A percentile compares a stretch with the other conserved stretches of the same genome.
These are phyloP conservation scores for Anadara kagoshimensis DNA, from an alignment of 1,140 invertebrate genomes.

Conservation along the genomic window DNA sequence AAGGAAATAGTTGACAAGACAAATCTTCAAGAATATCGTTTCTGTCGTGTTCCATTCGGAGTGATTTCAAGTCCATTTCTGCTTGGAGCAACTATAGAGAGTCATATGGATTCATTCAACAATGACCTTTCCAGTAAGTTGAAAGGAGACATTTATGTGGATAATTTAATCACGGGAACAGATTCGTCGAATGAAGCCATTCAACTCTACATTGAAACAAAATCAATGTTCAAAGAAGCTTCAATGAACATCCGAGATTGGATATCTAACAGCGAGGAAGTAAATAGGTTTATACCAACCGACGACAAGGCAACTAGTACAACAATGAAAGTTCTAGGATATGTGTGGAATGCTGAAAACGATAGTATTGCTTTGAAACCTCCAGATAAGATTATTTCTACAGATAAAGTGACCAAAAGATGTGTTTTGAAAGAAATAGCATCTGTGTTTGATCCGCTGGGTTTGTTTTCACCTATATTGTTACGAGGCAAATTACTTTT, in stretches of 20 bases:
- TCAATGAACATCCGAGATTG: too few species aligned
- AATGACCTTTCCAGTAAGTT: too few species aligned
- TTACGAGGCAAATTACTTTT: too few species aligned
- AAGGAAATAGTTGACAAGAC: neutral
- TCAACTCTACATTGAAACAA: too few species aligned
- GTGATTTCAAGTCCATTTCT: slow-evolving; percentile 31
- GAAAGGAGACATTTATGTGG: too few species aligned
- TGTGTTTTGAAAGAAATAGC: neutral
- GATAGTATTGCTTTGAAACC: neutral
- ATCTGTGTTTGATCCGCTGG: slow-evolving; percentile 9
- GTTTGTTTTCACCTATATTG: too few species aligned
- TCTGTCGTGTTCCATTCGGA: slow-evolving; percentile 28
- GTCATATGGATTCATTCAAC: too few species aligned
- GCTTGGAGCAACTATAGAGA: slow-evolving; percentile 17
- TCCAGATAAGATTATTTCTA: neutral
- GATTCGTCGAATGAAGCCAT: too few species aligned
- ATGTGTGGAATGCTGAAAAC: neutral
- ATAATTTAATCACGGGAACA: too few species aligned
- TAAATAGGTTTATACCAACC: neutral
- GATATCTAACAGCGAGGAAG: too few species aligned
- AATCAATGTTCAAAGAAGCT: too few species aligned
- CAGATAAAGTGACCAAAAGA: neutral
- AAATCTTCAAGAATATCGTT: slow-evolving; percentile 21
- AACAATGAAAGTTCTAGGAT: neutral
- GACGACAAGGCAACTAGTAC: neutral